Base-by-base conservation (phyloP, 1,140 invertebrate genomes). In the Leptinotarsa undecemlineata region DNA sequence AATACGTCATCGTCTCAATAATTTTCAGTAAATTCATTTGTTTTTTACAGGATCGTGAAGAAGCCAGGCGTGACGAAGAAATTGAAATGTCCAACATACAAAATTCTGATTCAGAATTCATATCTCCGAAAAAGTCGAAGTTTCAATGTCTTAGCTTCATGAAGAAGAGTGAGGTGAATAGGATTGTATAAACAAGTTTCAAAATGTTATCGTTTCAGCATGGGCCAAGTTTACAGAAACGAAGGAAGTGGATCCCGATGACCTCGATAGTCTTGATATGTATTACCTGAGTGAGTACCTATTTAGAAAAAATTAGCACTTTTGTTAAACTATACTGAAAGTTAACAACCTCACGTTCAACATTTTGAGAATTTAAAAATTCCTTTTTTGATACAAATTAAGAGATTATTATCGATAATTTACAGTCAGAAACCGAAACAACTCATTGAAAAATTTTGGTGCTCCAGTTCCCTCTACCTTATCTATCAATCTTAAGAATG, bases 191-290 rank as follows among this genome's bases (percentile, higher is more conserved):
- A 57, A 57, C 17, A 57, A 57, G n/a, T 17, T 0, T 17, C 51
- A 57, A 13, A 60, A 11, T n/a, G 8, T 57, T 17, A 57, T 68
- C 33, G 19, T 80, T 80, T 64, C 61, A 81, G 80, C 75, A 48
- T 81, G 80, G 80, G 73, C 77, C n/a, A 81, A 81, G 68, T 81
- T 81, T 61, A 81, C 77, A 0, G 80, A 79, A 72, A 78, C 72
- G 26, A 76, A 73, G 69, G 75, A 77, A 14, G 71, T 71, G 47
- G 51, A 73, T 64, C 68, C 62, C 15, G 74, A 76, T 33, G 81
- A 82, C 71, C 76, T 82, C 63, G 79, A 81, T 72, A 82, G 81
- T 71, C 75, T 82, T 73, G 81, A 82, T 61, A 21, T 80, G 13
- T 81, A 74, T 71, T 81, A 82, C 76, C 67, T 82, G 60, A 78